Percentiles rank a stretch among this genome's conserved stretches.
Conservation (phyloP, 2,797 vertebrate species). For the Aphelocoma californica region DNA sequence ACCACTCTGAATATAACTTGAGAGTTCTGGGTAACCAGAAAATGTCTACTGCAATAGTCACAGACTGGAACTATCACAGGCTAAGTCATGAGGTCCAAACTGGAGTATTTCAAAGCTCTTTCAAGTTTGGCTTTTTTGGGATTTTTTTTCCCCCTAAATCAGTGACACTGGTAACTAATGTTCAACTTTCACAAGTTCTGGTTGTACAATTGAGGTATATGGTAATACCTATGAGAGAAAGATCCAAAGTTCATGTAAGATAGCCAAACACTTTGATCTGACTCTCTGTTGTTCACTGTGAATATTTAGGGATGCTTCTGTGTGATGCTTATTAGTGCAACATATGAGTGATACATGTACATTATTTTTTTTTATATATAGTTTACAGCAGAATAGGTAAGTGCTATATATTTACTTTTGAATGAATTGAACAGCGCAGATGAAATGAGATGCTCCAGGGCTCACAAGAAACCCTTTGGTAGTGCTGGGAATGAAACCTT, state of each 20-base stretch:
- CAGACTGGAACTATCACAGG: accelerated
- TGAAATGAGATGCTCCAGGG: background rate
- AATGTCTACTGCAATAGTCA: background rate
- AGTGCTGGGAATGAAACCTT: background rate
- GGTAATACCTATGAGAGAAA: background rate
- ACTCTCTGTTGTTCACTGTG: background rate
- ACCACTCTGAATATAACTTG: background rate
- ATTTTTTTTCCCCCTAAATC: accelerated
- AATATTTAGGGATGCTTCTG: background rate
- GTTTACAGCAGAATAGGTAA: background rate
- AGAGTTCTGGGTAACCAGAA: background rate
- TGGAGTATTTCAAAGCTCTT: background rate
- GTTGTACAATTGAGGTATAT: accelerated
- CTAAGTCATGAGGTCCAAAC: background rate
- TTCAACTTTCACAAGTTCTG: background rate
- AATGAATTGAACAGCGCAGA: background rate
- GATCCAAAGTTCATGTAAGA: background rate
- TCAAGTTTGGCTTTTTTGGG: background rate
- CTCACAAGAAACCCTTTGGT: background rate
- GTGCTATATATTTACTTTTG: background rate
- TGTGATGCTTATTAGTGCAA: background rate
- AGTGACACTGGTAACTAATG: background rate
- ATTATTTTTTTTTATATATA: background rate
- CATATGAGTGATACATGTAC: background rate
- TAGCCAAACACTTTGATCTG: background rate